Conservation (phyloP, 2,113 vertebrate species). For the Romanogobio albipinnatus region DNA sequence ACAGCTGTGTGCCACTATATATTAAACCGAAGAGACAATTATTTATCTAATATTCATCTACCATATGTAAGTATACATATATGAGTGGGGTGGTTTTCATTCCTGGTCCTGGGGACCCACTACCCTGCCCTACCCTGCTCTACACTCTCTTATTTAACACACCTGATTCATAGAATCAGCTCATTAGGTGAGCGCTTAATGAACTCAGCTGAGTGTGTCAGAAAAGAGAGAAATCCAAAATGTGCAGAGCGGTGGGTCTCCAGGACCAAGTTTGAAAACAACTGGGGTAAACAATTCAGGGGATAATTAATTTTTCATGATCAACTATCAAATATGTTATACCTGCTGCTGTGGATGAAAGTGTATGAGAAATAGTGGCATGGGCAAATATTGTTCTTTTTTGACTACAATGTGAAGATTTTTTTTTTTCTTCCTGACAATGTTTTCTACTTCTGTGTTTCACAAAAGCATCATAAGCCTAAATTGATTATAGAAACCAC, state of each 20-base stretch:
- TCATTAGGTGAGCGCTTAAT: no score
- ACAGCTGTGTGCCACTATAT: background rate
- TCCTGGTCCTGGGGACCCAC: no score
- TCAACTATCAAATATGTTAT: background rate
- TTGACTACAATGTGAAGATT: background rate
- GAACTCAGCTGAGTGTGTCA: no score
- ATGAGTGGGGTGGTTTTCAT: background rate
- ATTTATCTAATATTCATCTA: background rate
- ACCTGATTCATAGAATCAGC: no score
- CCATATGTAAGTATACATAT: background rate
- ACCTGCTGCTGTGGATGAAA: background rate
- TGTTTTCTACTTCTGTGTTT: background rate
- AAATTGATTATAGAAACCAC: background rate
- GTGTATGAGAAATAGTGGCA: background rate
- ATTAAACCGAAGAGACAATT: background rate
- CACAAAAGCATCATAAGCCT: background rate
- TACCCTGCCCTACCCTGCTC: no score
- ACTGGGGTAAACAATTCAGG: background rate
- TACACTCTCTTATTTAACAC: no score
- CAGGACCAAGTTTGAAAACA: no score
- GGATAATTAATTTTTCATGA: background rate
- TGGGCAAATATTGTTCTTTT: background rate
- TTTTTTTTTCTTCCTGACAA: background rate
- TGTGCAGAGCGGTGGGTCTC: no score
- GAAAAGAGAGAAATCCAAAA: no score